A percentile compares a stretch with the other conserved stretches of the same genome.
phyloP scores from a whole-genome alignment of 2,113 vertebrate genomes.

The Melanocharis versteri region DNA sequence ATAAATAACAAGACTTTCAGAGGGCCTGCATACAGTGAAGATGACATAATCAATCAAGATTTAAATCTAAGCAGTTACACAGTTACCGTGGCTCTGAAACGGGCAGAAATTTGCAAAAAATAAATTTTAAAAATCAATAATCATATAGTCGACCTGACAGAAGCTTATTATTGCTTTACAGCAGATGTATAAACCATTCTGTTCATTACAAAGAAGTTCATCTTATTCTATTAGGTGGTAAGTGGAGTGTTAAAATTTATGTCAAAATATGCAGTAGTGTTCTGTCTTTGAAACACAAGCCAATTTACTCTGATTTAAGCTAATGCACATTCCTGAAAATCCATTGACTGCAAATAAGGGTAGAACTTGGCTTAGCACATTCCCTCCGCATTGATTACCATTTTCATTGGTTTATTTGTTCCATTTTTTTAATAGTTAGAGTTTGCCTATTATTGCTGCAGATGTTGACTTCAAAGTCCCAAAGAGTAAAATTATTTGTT shows the following conservation, averaged over 20 bases:
- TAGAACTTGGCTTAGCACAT: neutral
- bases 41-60: neutral
- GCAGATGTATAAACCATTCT: neutral
- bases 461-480: neutral
- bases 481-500: neutral
- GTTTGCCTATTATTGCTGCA: neutral
- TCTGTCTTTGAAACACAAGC: neutral
- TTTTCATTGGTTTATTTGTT: neutral
- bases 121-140: neutral
- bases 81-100: neutral
- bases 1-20: neutral
- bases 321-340: neutral
- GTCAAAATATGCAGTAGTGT: neutral
- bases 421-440: neutral
- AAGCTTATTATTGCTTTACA: neutral
- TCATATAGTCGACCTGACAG: neutral
- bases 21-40: neutral
- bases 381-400: neutral
- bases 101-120: neutral
- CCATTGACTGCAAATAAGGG: neutral
- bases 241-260: slow-evolving; percentile 13
- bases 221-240: neutral
- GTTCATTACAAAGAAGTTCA: neutral
- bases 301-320: neutral
- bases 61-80: neutral